These are phyloP conservation scores for Neolamprologus falcicula DNA, from an alignment of 2,113 vertebrate species.

Conservation along the genomic window DNA sequence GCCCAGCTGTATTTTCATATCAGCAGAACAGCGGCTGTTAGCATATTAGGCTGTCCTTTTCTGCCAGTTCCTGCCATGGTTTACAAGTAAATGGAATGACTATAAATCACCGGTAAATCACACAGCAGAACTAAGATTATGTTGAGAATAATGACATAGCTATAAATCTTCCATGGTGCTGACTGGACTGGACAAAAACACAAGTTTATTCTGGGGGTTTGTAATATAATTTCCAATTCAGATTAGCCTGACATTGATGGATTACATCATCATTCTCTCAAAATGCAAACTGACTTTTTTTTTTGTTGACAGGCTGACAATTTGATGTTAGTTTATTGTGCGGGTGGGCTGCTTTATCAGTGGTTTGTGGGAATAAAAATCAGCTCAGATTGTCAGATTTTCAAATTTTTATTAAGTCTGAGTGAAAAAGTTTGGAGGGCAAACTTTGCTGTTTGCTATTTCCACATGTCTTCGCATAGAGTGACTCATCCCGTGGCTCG, in stretches of 20 bases:
- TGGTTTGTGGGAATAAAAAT: constrained; percentile 3
- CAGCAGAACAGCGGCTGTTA: constrained; percentile 19
- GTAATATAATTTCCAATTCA: constrained; percentile 63
- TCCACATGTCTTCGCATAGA: background rate
- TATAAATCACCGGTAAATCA: constrained; percentile 64
- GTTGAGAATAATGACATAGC: constrained; percentile 64
- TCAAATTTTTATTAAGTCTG: constrained; percentile 10
- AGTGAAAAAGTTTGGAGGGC: constrained; percentile 1
- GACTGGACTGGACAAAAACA: constrained; percentile 51
- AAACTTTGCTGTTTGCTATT: background rate
- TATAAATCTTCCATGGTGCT: constrained; percentile 65
- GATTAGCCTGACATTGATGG: constrained; percentile 65
- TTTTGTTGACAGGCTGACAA: constrained; percentile 41
- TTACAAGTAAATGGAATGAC: constrained; percentile 60
- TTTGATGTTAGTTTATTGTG: constrained; percentile 45
- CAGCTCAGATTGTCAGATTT: constrained; percentile 24
- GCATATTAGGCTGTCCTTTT: constrained; percentile 50
- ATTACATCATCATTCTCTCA: constrained; percentile 52
- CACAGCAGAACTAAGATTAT: constrained; percentile 64
- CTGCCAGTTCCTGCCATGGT: constrained; percentile 28
- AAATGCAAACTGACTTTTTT: constrained; percentile 57
- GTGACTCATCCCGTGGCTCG: background rate
- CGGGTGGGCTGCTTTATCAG: constrained; percentile 27
- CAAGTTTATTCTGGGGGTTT: constrained; percentile 36
- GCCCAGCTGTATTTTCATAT: constrained; percentile 27